These are phyloP conservation scores for Neofelis nebulosa DNA, from an alignment of 2,113 vertebrate genomes.

Conservation along the genomic window DNA sequence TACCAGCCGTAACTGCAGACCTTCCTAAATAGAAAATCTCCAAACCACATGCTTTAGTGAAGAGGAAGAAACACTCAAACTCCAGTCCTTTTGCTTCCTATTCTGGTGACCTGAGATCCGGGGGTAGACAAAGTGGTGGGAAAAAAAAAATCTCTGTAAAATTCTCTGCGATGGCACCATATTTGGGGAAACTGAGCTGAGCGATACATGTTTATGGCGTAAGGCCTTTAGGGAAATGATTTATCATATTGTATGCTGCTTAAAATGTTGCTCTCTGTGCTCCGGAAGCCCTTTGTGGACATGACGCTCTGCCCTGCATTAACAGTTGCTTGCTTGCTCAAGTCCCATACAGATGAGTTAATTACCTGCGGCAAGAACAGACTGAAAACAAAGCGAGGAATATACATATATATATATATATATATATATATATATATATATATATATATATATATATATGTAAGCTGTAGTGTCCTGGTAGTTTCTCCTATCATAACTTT, in stretches of 20 bases:
- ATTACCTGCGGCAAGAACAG: constrained; percentile 33
- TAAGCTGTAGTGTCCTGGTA: neutral
- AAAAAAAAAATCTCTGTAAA: neutral
- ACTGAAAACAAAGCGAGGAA: constrained; percentile 35
- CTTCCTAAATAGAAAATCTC: constrained; percentile 5
- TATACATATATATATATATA: too few relatives aligned
- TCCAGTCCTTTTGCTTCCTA: neutral
- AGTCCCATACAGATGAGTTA: constrained; percentile 40
- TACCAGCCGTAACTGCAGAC: neutral
- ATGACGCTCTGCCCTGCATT: neutral
- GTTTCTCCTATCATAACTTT: constrained; percentile 4
- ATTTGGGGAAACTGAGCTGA: neutral
- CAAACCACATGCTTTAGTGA: neutral
- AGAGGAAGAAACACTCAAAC: neutral
- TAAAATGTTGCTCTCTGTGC: neutral
- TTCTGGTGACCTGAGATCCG: neutral
- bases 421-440: too few relatives aligned
- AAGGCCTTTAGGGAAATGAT: neutral
- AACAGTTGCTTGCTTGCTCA: neutral
- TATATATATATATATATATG: neutral
- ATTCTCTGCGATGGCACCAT: neutral
- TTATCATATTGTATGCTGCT: neutral
- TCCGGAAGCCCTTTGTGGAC: neutral
- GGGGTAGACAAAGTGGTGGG: neutral
- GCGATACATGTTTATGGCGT: neutral